Base-by-base conservation (phyloP, 2,888 invertebrate genomes). In the Perizoma affinitatum region DNA sequence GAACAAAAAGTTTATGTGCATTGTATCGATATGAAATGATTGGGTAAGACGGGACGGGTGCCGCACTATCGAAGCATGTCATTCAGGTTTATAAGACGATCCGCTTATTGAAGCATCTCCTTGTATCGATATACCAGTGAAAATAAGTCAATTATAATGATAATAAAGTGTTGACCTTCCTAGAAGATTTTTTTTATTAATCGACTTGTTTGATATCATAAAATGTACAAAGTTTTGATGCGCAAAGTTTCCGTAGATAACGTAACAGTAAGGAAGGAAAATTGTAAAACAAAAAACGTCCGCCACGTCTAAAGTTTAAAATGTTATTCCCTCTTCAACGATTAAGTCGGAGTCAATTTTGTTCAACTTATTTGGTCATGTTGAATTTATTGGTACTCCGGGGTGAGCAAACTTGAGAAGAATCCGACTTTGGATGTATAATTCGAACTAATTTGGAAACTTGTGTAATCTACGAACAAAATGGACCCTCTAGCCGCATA, bases 331-430 rank as follows among this genome's bases (percentile, higher is more conserved):
- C 83, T 75, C 70, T 72, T 70, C 78, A 77, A 79, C 83, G 83
- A 85, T 86, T 84, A 85, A 79, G 78, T 82, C 77, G 75, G 68
- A 82, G 79, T 79, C 83, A 86, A 87, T 85, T 84, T 83, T 79
- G 78, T 78, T 80, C 74, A 75, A 87, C 81, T 83, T 87, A 86
- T 87, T 87, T 86, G 87, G 85, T 87, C 82, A 78, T 76, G 78
- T 76, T 78, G 79, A 84, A 86, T 87, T 88, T 88, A 87, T 86
- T 82, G 80, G 83, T 78, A 71, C 80, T 77, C 75, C 69, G 71
- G 74, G 75, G 75, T 74, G 72, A 76, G 74, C 75, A 77, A 83
- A 84, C 80, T 86, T 83, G 68, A 74, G 72, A 83, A 82, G 84
- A 84, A 84, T 84, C 80, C 76, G 72, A 80, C 75, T 82, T 78